These are phyloP conservation scores for Caenorhabditis remanei DNA, from an alignment of 1,140 invertebrate species.

Conservation along the genomic window DNA sequence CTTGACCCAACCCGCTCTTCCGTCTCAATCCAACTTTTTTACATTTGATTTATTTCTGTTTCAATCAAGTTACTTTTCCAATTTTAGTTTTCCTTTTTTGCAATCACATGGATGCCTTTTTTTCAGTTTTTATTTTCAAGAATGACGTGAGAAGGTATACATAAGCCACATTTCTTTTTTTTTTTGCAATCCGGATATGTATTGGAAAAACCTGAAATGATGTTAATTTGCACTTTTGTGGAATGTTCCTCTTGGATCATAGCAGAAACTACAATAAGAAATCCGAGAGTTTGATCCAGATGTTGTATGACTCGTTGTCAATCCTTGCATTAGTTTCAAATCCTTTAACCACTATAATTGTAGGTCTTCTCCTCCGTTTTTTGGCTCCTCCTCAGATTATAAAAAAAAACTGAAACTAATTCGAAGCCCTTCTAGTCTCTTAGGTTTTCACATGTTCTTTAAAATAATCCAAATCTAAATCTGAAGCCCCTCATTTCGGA, in stretches of 20 bases:
- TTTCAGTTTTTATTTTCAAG: not conserved
- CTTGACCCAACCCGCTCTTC: not conserved
- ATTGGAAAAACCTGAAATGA: not conserved
- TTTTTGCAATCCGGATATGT: not conserved
- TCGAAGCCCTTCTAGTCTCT: no score
- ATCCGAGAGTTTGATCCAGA: no score
- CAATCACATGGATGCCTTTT: not conserved
- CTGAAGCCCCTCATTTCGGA: not conserved
- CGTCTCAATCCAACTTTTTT: not conserved
- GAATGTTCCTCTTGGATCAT: not conserved
- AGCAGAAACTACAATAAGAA: no score
- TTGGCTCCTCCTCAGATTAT: not conserved
- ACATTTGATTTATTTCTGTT: constrained; percentile 7
- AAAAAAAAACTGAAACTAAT: not conserved
- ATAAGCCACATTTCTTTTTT: not conserved
- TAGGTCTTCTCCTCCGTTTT: no score
- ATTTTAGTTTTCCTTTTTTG: not conserved
- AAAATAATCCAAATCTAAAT: no score
- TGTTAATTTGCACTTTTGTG: not conserved
- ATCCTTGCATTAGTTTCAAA: no score
- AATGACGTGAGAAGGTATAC: not conserved
- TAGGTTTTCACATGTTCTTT: not conserved
- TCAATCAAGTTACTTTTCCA: not conserved
- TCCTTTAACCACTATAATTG: no score
- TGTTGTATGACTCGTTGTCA: no score